These are phyloP conservation scores for Penaeus vannamei DNA, from an alignment of 1,140 invertebrate genomes.

Conservation along the genomic window DNA sequence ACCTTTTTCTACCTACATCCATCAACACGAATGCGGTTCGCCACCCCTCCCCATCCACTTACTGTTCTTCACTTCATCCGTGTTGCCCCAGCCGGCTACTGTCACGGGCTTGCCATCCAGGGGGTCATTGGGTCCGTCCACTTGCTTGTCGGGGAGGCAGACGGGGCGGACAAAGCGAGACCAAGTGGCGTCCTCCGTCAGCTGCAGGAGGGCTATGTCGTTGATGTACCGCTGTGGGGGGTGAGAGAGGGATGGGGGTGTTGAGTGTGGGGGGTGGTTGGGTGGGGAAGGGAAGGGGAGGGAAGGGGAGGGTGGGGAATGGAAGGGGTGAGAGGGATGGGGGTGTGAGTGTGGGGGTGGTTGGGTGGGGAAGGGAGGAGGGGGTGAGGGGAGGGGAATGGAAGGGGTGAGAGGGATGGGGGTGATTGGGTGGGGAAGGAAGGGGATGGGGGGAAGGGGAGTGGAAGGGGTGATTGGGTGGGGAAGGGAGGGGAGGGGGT, in stretches of 20 bases:
- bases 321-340: not conserved
- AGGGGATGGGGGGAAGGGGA: no score
- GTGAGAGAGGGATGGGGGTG: not conserved
- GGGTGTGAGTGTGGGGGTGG: not conserved
- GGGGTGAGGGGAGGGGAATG: not conserved
- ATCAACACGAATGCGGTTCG: no score
- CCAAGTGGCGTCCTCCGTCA: conserved; percentile 71
- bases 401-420: not conserved
- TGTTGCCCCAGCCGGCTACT: conserved; percentile 62
- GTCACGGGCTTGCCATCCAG: conserved; percentile 20
- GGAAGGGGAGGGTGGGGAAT: not conserved
- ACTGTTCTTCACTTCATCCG: conserved; percentile 63
- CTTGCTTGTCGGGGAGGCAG: conserved; percentile 72
- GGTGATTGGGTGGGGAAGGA: no score
- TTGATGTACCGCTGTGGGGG: conserved; percentile 68
- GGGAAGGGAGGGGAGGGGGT: not conserved
- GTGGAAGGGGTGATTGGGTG: not conserved
- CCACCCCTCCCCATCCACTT: no score
- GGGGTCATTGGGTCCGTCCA: conserved; percentile 38
- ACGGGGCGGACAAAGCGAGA: conserved; percentile 72
- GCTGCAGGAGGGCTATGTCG: conserved; percentile 74
- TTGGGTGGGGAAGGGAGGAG: not conserved
- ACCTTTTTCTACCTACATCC: no score
- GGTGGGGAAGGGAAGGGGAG: not conserved
- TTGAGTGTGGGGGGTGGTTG: not conserved